Evolutionary conservation across 2,113 vertebrate genomes (phyloP), one percentile per base, ranked within the genome.

Genomic region (Australoheros scitulus): DNA sequence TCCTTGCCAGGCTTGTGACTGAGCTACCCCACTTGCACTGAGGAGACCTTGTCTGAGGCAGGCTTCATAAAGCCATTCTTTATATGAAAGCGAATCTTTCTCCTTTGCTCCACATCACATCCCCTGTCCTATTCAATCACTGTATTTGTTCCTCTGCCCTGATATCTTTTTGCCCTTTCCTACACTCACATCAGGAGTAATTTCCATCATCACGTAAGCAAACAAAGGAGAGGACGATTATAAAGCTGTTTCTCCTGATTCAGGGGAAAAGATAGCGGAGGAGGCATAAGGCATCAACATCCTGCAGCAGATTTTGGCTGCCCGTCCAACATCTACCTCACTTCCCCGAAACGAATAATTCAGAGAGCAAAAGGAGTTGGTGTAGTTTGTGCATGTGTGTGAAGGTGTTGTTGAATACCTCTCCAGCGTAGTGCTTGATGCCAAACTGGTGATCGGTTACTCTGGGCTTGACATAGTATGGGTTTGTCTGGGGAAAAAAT

Each of bases 381-480:
- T 52, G 55, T 61, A 38, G 76, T 79, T 63, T 64, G 61, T 77
- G 36, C 65, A 60, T 78, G 18, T 81, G 68, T 68, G 79, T 80
- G 57, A 43, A 78, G 43, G 74, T 64, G 58, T 81, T n/a, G 70
- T 89, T 61, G 91, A 94, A 93, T 91, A 98, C 97, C 97, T 98
- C 97, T 88, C 97, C 97, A 13, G 97, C 97, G 24, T 98, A 98
- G 91, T 98, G 97, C 84, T 95, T 97, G 92, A 98, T 97, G 79
- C 97, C 97, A 95, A 98, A 98, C 87, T 98, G 97, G 92, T 97
- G 95, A 90, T 97, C 97, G 34, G 95, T 96, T 87, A 97, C 97
- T 77, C 97, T 93, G 70, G 97, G 97, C 86, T 98, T 98, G 91
- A 97, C 92, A 14, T 98, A 98, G 91, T 95, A 97, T 0, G 93